phyloP scores from a whole-genome alignment of 2,888 invertebrate genomes.

The Agonopterix alstromeriana region DNA sequence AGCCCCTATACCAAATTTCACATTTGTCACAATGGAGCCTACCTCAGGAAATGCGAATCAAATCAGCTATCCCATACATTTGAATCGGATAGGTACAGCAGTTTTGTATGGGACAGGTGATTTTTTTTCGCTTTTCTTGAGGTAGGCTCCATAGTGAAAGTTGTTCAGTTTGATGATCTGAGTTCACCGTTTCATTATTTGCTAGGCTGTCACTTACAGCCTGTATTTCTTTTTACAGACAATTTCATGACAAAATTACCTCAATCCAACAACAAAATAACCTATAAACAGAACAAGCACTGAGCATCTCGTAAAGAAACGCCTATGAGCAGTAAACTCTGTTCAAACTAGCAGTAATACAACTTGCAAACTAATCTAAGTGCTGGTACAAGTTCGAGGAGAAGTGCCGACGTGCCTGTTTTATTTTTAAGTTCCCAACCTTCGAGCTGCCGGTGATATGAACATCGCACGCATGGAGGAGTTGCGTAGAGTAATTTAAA shows the following conservation, averaged over 20 bases:
- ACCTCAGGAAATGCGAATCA: too few relatives aligned
- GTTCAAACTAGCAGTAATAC: conserved; percentile 9
- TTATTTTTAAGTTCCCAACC: conserved; percentile 52
- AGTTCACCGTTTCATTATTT: too few relatives aligned
- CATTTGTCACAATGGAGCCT: too few relatives aligned
- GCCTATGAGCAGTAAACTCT: not conserved
- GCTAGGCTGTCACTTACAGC: too few relatives aligned
- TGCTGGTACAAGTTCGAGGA: conserved; percentile 65
- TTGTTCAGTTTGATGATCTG: too few relatives aligned
- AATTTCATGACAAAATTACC: not conserved
- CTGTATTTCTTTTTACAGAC: not conserved
- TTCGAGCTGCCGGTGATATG: conserved; percentile 57
- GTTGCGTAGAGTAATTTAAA: conserved; percentile 26
- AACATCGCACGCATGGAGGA: conserved; percentile 66
- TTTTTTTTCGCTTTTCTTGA: too few relatives aligned
- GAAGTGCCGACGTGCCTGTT: conserved; percentile 53
- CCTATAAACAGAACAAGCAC: not conserved
- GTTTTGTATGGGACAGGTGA: too few relatives aligned
- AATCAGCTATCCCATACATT: too few relatives aligned
- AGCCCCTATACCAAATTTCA: too few relatives aligned
- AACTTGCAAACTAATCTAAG: conserved; percentile 70
- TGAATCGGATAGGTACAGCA: too few relatives aligned
- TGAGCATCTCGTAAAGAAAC: conserved; percentile 1
- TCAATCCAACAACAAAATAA: not conserved
- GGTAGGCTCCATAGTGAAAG: too few relatives aligned